phyloP scores from a whole-genome alignment of 2,113 vertebrate genomes.

The Rattus rattus region DNA sequence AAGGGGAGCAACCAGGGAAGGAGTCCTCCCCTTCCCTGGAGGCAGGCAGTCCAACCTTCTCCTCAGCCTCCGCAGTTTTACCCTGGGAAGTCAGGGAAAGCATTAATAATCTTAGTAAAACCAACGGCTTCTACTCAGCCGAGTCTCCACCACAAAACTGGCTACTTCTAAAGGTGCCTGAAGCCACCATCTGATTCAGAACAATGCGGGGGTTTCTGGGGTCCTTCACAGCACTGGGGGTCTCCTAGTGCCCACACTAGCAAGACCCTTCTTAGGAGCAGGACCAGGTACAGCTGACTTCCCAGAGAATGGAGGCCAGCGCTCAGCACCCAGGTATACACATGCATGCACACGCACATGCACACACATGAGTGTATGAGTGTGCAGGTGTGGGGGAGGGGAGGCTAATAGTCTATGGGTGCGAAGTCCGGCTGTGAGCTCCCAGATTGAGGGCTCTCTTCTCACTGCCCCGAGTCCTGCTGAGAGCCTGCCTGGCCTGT shows the following conservation, averaged over 20 bases:
- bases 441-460: background rate
- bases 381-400: background rate
- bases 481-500: background rate
- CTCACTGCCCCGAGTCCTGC: background rate
- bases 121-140: background rate
- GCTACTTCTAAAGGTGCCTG: background rate
- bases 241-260: fast-evolving
- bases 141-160: background rate
- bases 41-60: background rate
- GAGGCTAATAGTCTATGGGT: background rate
- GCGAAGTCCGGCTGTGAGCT: background rate
- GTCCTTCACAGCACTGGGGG: too few relatives aligned
- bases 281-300: too few relatives aligned
- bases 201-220: background rate
- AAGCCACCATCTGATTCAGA: background rate
- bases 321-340: too few relatives aligned
- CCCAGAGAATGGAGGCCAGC: background rate
- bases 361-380: background rate
- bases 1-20: background rate
- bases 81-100: constrained; percentile 32
- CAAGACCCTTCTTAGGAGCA: background rate
- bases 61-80: constrained; percentile 35
- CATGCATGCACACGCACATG: background rate
- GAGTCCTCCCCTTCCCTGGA: background rate
- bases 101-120: constrained; percentile 39